These are phyloP conservation scores for Eulacestoma nigropectus DNA, from an alignment of 2,113 vertebrate species.

Conservation along the genomic window DNA sequence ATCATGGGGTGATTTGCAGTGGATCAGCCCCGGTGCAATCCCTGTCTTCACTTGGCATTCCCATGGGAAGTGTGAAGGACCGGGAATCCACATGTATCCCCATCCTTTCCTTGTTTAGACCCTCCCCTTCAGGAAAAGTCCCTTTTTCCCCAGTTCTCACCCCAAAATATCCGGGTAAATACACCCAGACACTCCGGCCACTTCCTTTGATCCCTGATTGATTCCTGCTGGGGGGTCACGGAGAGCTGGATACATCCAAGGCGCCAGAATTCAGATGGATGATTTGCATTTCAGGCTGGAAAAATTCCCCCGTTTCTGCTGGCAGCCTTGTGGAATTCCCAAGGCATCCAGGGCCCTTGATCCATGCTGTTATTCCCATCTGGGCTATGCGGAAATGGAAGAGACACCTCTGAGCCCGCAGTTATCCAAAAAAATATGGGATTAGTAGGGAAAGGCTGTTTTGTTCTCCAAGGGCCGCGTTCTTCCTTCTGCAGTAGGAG, in stretches of 20 bases:
- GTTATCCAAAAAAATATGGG: fast-evolving
- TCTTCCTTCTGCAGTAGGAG: background rate
- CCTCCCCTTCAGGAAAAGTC: background rate
- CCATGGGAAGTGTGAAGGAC: background rate
- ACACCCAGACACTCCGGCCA: fast-evolving
- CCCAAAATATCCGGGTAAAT: background rate
- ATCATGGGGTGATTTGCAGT: background rate
- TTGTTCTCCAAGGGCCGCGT: fast-evolving
- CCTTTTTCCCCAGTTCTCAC: background rate
- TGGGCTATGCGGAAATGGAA: fast-evolving
- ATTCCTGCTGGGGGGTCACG: background rate
- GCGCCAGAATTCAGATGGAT: fast-evolving
- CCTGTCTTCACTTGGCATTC: background rate
- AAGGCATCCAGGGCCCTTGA: background rate
- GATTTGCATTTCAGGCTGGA: fast-evolving
- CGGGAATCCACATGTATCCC: fast-evolving
- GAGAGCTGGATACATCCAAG: background rate
- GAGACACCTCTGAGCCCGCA: too few relatives aligned
- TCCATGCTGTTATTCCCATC: background rate
- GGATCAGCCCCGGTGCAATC: fast-evolving
- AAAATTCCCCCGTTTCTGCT: background rate
- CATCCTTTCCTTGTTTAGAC: background rate
- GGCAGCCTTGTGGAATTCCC: background rate
- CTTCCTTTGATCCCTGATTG: background rate
- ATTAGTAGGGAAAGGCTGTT: background rate